Evolutionary conservation across 2,113 vertebrate species (phyloP), one percentile per base, ranked within the genome.

Genomic region (Cervus canadensis): DNA sequence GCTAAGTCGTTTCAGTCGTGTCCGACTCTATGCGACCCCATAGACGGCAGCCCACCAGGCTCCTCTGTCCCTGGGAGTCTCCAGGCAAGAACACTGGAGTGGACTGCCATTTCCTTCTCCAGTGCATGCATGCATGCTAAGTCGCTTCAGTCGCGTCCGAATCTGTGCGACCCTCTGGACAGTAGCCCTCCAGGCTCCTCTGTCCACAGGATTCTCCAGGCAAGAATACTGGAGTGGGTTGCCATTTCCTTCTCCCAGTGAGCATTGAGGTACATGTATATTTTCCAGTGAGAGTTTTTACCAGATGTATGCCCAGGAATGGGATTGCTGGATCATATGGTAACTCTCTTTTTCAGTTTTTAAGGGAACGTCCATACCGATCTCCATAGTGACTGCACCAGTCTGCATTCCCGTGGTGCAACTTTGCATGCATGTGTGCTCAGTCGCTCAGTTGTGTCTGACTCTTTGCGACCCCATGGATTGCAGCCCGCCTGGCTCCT

Each of bases 341-440:
- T 36, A 1, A 0, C 1, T 83, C 6, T n/a, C 0, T 8, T 23
- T 82, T 83, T 25, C 5, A n/a, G 36, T 23, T 82, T 83, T 25
- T 8, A n/a, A 54, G 8, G 79, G 79, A 54, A 54, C 33, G 8
- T 36, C 50, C 50, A 36, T 36, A 15, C 33, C 36, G 11, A 25
- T 54, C 48, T 54, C 50, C 79, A 8, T 36, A 54, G 79, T 36
- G 50, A n/a, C 12, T 25, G 3, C 12, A 36, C 79, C 33, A 15
- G 3, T n/a, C 15, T 36, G 50, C 79, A 15, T 83, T 13, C 33
- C 33, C 5, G 30, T 40, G 85, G 23, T 9, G 43, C 36, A 52
- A 0, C 36, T 82, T 87, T 17, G 40, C 40, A 9, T 2, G 6
- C 1, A 5, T 7, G 12, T 26, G 36, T 14, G 40, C 40, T 1